phyloP scores from a whole-genome alignment of 2,797 vertebrate species.

The Sebastes reedi region DNA sequence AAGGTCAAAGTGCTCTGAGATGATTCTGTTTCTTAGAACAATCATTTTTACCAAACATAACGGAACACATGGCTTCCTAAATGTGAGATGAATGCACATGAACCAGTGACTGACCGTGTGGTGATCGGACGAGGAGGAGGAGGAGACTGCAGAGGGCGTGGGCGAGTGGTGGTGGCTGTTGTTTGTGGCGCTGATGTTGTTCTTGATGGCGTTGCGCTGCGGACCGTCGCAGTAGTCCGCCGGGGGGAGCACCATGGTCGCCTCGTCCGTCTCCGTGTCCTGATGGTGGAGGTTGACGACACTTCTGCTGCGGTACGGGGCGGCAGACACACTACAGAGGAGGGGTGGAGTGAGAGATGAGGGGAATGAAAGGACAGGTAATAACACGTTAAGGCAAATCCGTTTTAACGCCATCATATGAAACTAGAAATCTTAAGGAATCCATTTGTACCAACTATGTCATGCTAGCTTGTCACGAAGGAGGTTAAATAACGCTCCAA shows the following conservation, averaged over 20 bases:
- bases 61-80: background rate
- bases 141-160: conserved; percentile 59
- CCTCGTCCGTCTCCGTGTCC: conserved; percentile 85
- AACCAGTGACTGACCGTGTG: conserved; percentile 63
- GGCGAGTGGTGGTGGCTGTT: conserved; percentile 60
- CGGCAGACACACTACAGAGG: conserved; percentile 67
- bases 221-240: conserved; percentile 86
- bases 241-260: conserved; percentile 87
- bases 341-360: background rate
- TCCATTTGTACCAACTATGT: no score
- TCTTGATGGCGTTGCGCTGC: conserved; percentile 46
- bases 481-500: no score
- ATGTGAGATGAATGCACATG: background rate
- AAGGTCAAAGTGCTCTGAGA: background rate
- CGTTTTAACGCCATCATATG: no score
- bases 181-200: conserved; percentile 35
- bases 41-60: background rate
- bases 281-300: conserved; percentile 89
- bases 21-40: background rate
- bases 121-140: conserved; percentile 60
- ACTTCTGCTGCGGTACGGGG: conserved; percentile 88
- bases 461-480: no score
- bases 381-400: no score
- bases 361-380: background rate
- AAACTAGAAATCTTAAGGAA: no score